Percentiles rank a stretch among this genome's conserved stretches.
phyloP scores from a whole-genome alignment of 2,888 invertebrate species.

The Drosophila meridionalis region DNA sequence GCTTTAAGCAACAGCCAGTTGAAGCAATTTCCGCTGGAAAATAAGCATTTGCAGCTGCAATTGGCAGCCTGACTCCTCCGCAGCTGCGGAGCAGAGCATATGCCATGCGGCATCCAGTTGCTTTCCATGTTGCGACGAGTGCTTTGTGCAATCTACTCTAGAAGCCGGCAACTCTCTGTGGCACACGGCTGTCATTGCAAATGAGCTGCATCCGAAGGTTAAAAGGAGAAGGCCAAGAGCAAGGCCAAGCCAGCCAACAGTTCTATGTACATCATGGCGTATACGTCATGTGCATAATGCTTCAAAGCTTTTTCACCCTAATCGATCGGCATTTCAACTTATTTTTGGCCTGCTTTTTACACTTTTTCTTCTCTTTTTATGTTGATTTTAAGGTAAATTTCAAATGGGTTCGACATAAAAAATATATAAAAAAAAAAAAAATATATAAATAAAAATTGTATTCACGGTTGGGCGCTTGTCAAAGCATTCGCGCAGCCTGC shows the following conservation, averaged over 20 bases:
- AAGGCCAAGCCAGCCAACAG: slow-evolving; percentile 9
- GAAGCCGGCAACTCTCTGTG: slow-evolving; percentile 17
- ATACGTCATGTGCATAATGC: slow-evolving; percentile 25
- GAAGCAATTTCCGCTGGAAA: slow-evolving; percentile 47
- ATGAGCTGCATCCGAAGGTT: slow-evolving; percentile 7
- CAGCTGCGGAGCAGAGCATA: slow-evolving; percentile 25
- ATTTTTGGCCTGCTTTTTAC: slow-evolving; percentile 3
- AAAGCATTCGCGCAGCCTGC: neutral
- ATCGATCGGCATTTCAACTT: slow-evolving; percentile 18
- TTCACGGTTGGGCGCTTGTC: slow-evolving; percentile 17
- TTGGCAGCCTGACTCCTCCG: slow-evolving; percentile 12
- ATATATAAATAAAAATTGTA: slow-evolving; percentile 19
- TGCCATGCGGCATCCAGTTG: slow-evolving; percentile 22
- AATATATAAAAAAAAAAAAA: neutral
- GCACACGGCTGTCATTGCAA: slow-evolving; percentile 16
- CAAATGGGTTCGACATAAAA: slow-evolving; percentile 12
- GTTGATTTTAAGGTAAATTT: slow-evolving; percentile 18
- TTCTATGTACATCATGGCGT: slow-evolving; percentile 21
- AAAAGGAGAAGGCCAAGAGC: neutral
- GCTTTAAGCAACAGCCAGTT: slow-evolving; percentile 11
- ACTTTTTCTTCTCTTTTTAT: slow-evolving; percentile 10
- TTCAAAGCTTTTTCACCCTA: slow-evolving; percentile 7
- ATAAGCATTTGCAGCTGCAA: slow-evolving; percentile 34
- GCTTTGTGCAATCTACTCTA: slow-evolving; percentile 18
- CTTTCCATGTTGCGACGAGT: slow-evolving; percentile 13